phyloP scores from a whole-genome alignment of 2,888 invertebrate species.

The Erynnis tages region DNA sequence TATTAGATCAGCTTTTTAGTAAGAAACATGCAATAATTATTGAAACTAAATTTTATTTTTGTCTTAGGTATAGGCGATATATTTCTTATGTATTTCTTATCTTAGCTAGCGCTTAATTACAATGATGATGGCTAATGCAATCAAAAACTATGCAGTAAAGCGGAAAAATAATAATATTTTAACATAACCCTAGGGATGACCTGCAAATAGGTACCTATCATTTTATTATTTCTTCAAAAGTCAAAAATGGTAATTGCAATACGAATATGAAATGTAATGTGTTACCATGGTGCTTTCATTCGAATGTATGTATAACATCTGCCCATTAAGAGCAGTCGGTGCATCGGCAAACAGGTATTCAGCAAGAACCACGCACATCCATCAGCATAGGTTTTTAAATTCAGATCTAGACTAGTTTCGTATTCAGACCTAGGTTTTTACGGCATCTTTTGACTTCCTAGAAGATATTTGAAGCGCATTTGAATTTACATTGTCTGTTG shows the following conservation, averaged over 20 bases:
- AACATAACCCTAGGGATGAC: no score
- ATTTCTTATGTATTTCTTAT: no score
- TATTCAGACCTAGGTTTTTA: constrained; percentile 38
- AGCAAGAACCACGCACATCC: constrained; percentile 56
- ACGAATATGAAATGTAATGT: constrained; percentile 38
- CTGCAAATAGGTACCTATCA: no score
- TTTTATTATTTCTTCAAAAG: neutral
- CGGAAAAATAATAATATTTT: no score
- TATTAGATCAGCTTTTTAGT: no score
- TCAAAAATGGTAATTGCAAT: neutral
- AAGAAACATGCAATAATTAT: no score
- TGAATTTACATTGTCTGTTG: neutral
- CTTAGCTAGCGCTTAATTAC: no score
- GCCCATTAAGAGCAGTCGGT: constrained; percentile 62
- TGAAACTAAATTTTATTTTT: no score
- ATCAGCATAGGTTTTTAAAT: constrained; percentile 55
- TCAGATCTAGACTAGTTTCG: constrained; percentile 38
- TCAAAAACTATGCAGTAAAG: no score
- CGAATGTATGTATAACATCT: constrained; percentile 59
- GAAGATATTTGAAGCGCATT: neutral
- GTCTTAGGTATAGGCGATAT: no score
- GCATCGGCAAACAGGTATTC: constrained; percentile 72
- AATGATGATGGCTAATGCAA: no score
- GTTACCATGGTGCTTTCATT: constrained; percentile 49
- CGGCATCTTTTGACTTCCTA: constrained; percentile 7